phyloP scores from a whole-genome alignment of 2,797 vertebrate species.

The Ptychadena robeensis region DNA sequence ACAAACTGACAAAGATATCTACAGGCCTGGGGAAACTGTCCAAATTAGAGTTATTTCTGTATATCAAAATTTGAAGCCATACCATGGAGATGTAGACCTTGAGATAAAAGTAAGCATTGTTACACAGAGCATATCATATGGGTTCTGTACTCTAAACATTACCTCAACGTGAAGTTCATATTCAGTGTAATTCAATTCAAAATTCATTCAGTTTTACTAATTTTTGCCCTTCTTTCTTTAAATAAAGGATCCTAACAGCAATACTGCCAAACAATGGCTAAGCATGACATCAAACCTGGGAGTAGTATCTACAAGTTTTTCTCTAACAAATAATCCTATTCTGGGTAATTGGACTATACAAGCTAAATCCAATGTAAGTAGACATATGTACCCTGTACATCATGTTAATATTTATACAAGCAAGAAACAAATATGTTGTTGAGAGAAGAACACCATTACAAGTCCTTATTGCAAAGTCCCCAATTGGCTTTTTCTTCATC shows the following conservation, averaged over 20 bases:
- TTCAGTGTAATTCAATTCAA: too few species aligned
- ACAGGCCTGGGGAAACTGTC: conserved; percentile 68
- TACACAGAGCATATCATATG: too few species aligned
- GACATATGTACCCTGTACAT: too few species aligned
- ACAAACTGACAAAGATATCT: conserved; percentile 68
- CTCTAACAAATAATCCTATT: conserved; percentile 72
- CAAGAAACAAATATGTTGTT: too few species aligned
- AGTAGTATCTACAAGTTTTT: conserved; percentile 68
- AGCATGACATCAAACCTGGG: conserved; percentile 65
- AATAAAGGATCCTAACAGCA: conserved; percentile 71
- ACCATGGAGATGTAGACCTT: conserved; percentile 64
- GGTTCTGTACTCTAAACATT: too few species aligned
- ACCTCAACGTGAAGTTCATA: too few species aligned
- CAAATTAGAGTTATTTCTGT: conserved; percentile 67
- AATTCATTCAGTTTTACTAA: neutral
- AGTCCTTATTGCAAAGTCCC: too few species aligned
- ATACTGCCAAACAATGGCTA: conserved; percentile 73
- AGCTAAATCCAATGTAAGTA: conserved; percentile 28
- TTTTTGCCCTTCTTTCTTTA: neutral
- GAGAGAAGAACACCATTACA: too few species aligned
- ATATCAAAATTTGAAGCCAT: conserved; percentile 65
- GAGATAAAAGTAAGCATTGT: conserved; percentile 67
- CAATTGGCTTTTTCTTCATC: too few species aligned
- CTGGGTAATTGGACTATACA: conserved; percentile 74
- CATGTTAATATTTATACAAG: neutral